Evolutionary conservation across 2,797 vertebrate species (phyloP).

Genomic region (Taeniopygia guttata): DNA sequence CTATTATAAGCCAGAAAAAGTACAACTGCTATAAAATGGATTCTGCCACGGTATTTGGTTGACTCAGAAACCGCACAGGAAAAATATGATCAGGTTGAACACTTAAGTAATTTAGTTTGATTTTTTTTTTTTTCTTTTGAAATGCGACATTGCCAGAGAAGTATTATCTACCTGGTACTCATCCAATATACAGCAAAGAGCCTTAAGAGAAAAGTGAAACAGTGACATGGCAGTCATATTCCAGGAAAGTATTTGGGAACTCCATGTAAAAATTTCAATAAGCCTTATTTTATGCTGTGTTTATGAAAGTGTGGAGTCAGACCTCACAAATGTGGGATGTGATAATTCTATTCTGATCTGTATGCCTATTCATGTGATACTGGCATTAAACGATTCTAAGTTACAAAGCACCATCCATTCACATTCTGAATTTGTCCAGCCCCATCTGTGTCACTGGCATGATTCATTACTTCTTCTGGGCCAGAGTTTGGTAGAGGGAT

Average conservation of each 20-base stretch:
- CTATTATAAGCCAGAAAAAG: background rate
- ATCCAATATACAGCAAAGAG: background rate
- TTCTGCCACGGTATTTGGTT: background rate
- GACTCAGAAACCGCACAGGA: background rate
- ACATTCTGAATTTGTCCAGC: background rate
- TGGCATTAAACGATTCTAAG: background rate
- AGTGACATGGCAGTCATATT: background rate
- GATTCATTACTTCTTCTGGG: background rate
- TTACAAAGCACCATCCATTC: background rate
- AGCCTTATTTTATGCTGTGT: background rate
- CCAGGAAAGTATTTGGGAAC: background rate
- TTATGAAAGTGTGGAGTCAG: constrained; percentile 7
- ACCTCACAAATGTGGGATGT: constrained; percentile 14
- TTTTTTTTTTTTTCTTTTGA: background rate
- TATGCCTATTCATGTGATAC: background rate
- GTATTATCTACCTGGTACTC: background rate
- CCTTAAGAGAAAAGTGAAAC: background rate
- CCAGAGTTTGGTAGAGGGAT: background rate
- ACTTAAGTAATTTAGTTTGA: background rate
- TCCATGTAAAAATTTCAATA: background rate
- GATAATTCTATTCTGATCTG: background rate
- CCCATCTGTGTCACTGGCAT: background rate
- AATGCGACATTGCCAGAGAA: background rate
- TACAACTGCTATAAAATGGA: background rate
- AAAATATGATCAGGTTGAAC: background rate